phyloP scores from a whole-genome alignment of 2,888 invertebrate genomes.

The Thera britannica region DNA sequence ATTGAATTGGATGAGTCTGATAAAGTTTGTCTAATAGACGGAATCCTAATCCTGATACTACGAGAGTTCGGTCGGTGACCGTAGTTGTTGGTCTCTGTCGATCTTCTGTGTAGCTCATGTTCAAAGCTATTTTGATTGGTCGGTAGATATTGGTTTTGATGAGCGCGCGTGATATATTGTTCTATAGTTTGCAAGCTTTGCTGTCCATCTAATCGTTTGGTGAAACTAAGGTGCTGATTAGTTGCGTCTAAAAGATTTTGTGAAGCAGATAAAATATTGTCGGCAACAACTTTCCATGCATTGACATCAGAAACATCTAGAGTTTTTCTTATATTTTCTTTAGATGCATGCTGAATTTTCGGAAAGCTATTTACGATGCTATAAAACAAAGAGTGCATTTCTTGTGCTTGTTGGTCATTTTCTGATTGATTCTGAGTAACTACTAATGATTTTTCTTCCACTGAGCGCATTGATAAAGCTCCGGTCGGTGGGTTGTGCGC shows the following conservation, averaged over 20 bases:
- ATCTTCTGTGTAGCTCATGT: no score
- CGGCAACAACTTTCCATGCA: neutral
- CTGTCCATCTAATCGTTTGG: no score
- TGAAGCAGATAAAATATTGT: neutral
- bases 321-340: neutral
- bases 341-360: neutral
- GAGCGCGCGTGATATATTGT: neutral
- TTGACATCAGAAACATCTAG: neutral
- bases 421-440: neutral
- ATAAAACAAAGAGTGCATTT: neutral
- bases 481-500: slow-evolving; percentile 3
- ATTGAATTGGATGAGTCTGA: neutral
- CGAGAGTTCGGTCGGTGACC: neutral
- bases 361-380: neutral
- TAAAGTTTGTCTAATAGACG: slow-evolving; percentile 1
- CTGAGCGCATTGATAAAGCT: neutral
- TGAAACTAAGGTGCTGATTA: neutral
- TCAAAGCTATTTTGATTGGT: no score
- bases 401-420: neutral
- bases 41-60: neutral
- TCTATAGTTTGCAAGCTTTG: no score
- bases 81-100: neutral
- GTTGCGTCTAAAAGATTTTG: neutral
- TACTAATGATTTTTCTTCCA: neutral
- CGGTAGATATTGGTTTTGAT: neutral